Percentiles rank a stretch among this genome's conserved stretches.
Evolutionary conservation across 2,113 vertebrate species (phyloP).

Genomic region (zebrafish (Danio rerio)): DNA sequence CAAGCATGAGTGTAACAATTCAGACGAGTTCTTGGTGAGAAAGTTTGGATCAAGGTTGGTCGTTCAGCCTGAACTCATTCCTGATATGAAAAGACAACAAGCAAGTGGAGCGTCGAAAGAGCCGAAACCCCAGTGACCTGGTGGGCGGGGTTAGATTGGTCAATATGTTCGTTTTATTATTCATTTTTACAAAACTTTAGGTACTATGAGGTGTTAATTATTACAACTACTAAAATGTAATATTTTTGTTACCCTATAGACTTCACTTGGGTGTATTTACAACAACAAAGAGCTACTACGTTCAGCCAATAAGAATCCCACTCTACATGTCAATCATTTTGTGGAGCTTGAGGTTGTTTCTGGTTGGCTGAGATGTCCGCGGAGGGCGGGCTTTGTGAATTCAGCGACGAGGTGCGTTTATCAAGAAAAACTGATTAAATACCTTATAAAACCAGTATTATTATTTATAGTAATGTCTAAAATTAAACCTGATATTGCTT

Average conservation of each 20-base stretch:
- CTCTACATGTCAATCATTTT: background rate
- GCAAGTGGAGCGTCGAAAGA: background rate
- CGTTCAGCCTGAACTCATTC: background rate
- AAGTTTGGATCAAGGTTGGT: background rate
- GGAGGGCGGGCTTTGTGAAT: background rate
- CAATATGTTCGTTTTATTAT: background rate
- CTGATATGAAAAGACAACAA: constrained; percentile 2
- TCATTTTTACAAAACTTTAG: background rate
- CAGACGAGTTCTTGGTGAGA: background rate
- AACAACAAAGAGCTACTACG: background rate
- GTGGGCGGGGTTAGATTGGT: background rate
- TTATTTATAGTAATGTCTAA: too few species aligned
- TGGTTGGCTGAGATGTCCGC: background rate
- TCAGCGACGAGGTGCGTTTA: background rate
- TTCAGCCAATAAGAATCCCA: background rate
- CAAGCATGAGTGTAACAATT: constrained; percentile 25
- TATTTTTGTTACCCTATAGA: background rate
- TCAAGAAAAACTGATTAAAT: background rate
- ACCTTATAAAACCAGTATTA: background rate
- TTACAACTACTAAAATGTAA: too few species aligned
- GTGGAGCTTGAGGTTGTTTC: background rate
- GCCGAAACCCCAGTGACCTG: background rate
- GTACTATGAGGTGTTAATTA: background rate
- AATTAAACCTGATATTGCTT: too few species aligned
- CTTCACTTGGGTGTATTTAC: background rate